Evolutionary conservation across 2,797 vertebrate species (phyloP).

Genomic region (Naso thynnoides): DNA sequence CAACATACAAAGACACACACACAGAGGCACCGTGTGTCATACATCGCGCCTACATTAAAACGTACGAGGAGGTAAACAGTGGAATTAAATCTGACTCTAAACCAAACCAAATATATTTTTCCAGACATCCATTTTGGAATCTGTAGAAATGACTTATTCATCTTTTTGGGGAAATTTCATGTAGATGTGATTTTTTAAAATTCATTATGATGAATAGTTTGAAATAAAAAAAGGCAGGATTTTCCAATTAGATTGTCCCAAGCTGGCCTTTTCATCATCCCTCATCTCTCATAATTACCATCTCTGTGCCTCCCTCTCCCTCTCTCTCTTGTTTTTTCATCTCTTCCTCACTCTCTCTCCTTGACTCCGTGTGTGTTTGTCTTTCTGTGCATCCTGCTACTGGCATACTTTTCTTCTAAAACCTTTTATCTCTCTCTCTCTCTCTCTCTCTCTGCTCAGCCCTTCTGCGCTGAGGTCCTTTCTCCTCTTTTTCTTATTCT

Average conservation of each 20-base stretch:
- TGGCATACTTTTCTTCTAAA: not conserved
- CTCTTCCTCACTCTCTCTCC: not conserved
- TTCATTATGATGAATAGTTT: conserved; percentile 56
- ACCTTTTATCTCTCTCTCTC: not conserved
- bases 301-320: conserved; percentile 1
- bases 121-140: conserved; percentile 2
- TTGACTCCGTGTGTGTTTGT: not conserved
- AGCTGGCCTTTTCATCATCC: conserved; percentile 47
- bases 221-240: conserved; percentile 40
- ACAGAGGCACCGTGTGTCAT: not conserved
- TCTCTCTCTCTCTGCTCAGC: not conserved
- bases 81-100: not conserved
- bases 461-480: not conserved
- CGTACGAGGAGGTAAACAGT: not conserved
- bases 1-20: not conserved
- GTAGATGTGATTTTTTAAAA: conserved; percentile 30
- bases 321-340: conserved; percentile 21
- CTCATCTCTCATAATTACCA: conserved; percentile 51
- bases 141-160: conserved; percentile 40
- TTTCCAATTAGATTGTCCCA: conserved; percentile 51
- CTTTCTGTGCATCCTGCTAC: not conserved
- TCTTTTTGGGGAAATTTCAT: conserved; percentile 28
- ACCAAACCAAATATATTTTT: conserved; percentile 1
- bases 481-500: not conserved
- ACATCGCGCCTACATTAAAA: conserved; percentile 1